Base-by-base conservation (phyloP, 2,113 vertebrate genomes). In the Nycticorax nycticorax region DNA sequence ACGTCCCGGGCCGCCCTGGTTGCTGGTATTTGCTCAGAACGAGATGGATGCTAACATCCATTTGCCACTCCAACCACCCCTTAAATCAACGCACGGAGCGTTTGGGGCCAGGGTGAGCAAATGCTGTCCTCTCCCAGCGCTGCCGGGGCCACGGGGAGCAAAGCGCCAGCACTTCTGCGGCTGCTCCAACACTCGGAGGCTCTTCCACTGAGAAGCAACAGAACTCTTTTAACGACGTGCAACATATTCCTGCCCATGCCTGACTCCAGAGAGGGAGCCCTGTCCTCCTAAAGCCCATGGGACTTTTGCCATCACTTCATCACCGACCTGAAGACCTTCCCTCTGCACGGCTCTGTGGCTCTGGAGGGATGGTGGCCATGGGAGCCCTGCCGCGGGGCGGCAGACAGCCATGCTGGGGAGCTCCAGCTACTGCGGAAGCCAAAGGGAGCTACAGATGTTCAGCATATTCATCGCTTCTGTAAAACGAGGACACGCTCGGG, bases 31-130 rank as follows among this genome's bases (percentile, higher is more conserved):
- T 9, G 71, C 10, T 12, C 28, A 24, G 26, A 5, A 10, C 0
- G 35, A 20, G 55, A 24, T 2, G 63, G 50, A 48, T 1, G 2
- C 43, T 2, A 6, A 5, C 17, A 0, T 0, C 0, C 1, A 20
- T 13, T 41, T 12, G 5, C 39, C 47, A 0, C 55, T 53, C 12
- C 59, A n/a, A 47, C 32, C 60, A 3, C 0, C 28, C n/a, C 82
- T 10, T 6, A 7, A 15, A 66, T 6, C 56, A 21, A 28, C 3
- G 4, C 43, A 3, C 32, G 1, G 33, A 26, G 27, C 0, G 23
- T 1, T 11, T 27, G 14, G 60, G 87, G 59, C 43, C 24, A 5
- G 45, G 45, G 32, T 2, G 17, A 45, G 43, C 8, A 6, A 6
- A 6, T 1, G n/a, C 19, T 8, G 10, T 9, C 74, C 13, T 1